Evolutionary conservation across 2,113 vertebrate genomes (phyloP), one percentile per base, ranked within the genome.

Genomic region (Pavo muticus): DNA sequence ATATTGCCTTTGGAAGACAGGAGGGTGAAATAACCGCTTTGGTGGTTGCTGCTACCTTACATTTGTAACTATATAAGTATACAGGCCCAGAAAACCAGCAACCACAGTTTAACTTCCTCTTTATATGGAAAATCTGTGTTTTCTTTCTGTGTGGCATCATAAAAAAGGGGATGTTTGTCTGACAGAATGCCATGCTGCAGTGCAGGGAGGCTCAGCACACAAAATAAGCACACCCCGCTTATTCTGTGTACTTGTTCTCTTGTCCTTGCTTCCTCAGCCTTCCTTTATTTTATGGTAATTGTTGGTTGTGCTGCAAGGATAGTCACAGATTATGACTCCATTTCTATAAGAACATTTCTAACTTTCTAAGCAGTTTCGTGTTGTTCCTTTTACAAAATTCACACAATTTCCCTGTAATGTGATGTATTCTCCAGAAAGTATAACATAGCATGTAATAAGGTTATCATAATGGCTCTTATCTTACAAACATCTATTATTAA

Each of bases 401-500:
- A 4, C 11, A 4, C 6, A 59, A 6, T 11, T 86, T 88, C 25
- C 84, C 39, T 32, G 39, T 63, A 78, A 37, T 5, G 1, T 67
- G 5, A 11, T 44, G 2, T 40, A 10, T 64, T 84, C 7, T 13
- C 27, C 14, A 45, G 14, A 14, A 59, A 56, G 24, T 42, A 37
- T 37, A 70, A 27, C 4, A 11, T 30, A 60, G 9, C 1, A 9
- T 47, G 5, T 45, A 57, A 73, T 20, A n/a, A 7, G 71, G 2
- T 32, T 67, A 12, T 60, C 39, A n/a, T 0, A 3, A 12, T 2
- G 0, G 0, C 30, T 72, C 79, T 68, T 11, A 2, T 65, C 8
- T 64, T 79, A 75, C 5, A 85, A 48, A 47, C 25, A 24, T 17
- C 1, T 69, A 39, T 68, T 73, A n/a, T 4, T 67, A 73, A 73